Conservation (phyloP, 2,888 invertebrate species). For the Phragmatobia fuliginosa region DNA sequence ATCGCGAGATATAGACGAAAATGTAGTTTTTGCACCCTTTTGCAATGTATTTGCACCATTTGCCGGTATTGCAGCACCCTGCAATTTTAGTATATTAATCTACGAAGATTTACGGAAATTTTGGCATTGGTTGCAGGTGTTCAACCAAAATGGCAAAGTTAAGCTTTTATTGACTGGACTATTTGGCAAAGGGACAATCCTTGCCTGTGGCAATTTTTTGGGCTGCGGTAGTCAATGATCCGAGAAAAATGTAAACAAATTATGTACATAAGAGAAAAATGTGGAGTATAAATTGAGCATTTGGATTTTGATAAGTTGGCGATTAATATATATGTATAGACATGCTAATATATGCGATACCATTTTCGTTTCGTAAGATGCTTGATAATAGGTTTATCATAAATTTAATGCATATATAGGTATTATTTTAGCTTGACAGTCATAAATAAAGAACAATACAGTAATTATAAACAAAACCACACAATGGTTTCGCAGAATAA, state of each 20-base stretch:
- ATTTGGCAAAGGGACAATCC: constrained; percentile 52
- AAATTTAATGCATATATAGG: constrained; percentile 28
- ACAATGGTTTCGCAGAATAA: constrained; percentile 49
- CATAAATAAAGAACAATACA: constrained; percentile 43
- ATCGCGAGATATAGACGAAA: no score
- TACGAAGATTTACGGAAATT: no score
- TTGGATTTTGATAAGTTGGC: not conserved
- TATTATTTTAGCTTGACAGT: constrained; percentile 24
- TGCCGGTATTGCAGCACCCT: no score
- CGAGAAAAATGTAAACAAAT: constrained; percentile 46
- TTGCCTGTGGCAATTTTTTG: constrained; percentile 53
- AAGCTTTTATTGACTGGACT: no score
- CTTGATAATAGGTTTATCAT: constrained; percentile 26
- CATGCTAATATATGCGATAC: constrained; percentile 9
- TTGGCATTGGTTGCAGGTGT: no score
- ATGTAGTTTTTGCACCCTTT: no score
- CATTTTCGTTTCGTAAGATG: not conserved
- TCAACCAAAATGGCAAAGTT: no score
- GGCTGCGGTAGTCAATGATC: constrained; percentile 50
- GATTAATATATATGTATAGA: constrained; percentile 4
- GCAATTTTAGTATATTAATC: no score
- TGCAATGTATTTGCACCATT: no score
- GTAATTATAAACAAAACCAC: constrained; percentile 42
- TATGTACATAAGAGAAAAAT: constrained; percentile 36
- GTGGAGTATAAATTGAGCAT: constrained; percentile 14